Percentiles rank a stretch among this genome's conserved stretches.
phyloP scores from a whole-genome alignment of 2,888 invertebrate genomes.

The Julus scanicus region DNA sequence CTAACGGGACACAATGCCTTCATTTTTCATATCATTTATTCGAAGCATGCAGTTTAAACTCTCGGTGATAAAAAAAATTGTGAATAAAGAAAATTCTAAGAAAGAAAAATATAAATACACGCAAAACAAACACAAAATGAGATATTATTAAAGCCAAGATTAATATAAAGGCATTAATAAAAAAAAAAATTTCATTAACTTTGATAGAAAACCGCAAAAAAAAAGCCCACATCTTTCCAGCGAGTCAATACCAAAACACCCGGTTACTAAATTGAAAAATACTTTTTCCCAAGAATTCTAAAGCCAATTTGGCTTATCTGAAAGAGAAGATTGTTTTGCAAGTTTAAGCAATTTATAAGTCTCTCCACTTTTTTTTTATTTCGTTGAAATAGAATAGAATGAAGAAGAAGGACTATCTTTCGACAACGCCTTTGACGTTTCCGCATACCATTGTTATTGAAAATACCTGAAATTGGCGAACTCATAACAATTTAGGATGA shows the following conservation, averaged over 20 bases:
- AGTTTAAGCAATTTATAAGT: neutral
- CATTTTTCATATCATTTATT: slow-evolving; percentile 18
- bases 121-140: neutral
- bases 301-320: neutral
- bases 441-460: slow-evolving; percentile 37
- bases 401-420: neutral
- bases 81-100: neutral
- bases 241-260: neutral
- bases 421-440: neutral
- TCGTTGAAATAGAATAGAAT: neutral
- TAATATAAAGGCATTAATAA: slow-evolving; percentile 21
- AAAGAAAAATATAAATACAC: neutral
- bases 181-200: slow-evolving; percentile 20
- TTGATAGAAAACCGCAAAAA: slow-evolving; percentile 17
- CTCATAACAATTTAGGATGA: neutral
- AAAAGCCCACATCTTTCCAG: neutral
- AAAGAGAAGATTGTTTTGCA: neutral
- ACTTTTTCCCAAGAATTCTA: neutral
- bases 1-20: neutral
- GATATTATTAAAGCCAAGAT: slow-evolving; percentile 45
- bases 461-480: slow-evolving; percentile 25
- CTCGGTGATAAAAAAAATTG: neutral
- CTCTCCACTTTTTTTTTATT: neutral
- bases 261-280: neutral
- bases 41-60: neutral